Conservation (phyloP, 1,140 invertebrate genomes). For the Lordiphosa clarofinis region DNA sequence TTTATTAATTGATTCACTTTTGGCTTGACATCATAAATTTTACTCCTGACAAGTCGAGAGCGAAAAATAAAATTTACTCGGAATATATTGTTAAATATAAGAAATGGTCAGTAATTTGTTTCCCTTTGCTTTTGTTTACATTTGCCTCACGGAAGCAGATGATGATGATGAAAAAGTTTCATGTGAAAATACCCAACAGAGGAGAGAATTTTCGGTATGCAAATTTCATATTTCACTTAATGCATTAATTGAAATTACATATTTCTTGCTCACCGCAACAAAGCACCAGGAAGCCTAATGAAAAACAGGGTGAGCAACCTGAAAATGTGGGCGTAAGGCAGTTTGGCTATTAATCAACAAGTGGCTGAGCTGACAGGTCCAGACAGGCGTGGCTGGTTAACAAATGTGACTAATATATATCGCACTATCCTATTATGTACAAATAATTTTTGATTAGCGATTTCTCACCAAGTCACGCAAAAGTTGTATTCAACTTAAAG, state of each 20-base stretch:
- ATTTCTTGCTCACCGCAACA: slow-evolving; percentile 17
- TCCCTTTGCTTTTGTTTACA: slow-evolving; percentile 19
- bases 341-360: slow-evolving; percentile 64
- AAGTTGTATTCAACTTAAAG: slow-evolving; percentile 40
- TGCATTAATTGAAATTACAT: background rate
- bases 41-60: slow-evolving; percentile 44
- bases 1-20: slow-evolving; percentile 32
- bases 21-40: slow-evolving; percentile 14
- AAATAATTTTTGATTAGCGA: slow-evolving; percentile 26
- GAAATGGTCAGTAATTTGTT: background rate
- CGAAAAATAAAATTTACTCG: slow-evolving; percentile 17
- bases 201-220: slow-evolving; percentile 28
- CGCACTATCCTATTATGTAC: slow-evolving; percentile 13
- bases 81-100: slow-evolving; percentile 21
- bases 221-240: slow-evolving; percentile 41
- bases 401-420: slow-evolving; percentile 21
- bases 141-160: slow-evolving; percentile 20
- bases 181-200: slow-evolving; percentile 27
- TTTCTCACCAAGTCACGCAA: slow-evolving; percentile 56
- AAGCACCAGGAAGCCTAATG: slow-evolving; percentile 55
- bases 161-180: slow-evolving; percentile 7
- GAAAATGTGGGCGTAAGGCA: slow-evolving; percentile 8
- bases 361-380: slow-evolving; percentile 36
- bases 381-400: slow-evolving; percentile 48
- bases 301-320: slow-evolving; percentile 53